phyloP scores from a whole-genome alignment of 92 coral and sea anemone species.

The Zoanthus sociatus region DNA sequence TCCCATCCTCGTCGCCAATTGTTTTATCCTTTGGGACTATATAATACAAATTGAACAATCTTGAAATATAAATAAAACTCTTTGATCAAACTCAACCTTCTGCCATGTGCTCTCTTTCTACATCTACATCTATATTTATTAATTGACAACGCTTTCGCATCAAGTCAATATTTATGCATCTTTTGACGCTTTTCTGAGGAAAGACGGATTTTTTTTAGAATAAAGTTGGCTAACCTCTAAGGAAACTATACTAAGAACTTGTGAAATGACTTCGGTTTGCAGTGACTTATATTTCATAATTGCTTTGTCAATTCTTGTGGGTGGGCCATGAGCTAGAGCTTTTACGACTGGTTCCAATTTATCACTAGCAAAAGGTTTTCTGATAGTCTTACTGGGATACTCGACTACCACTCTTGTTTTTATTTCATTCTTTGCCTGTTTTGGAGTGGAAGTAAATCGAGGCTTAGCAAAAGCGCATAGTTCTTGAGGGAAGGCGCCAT shows the following conservation, averaged over 20 bases:
- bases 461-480: constrained; percentile 43
- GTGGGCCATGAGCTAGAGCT: constrained; percentile 21
- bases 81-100: no score
- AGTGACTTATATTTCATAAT: constrained; percentile 49
- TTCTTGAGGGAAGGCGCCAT: constrained; percentile 25
- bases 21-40: background rate
- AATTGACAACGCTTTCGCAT: no score
- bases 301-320: constrained; percentile 52
- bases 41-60: no score
- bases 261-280: constrained; percentile 24
- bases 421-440: constrained; percentile 44
- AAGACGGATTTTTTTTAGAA: constrained; percentile 52
- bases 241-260: constrained; percentile 26
- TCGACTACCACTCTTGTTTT: constrained; percentile 47
- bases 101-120: no score
- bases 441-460: constrained; percentile 34
- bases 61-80: no score
- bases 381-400: constrained; percentile 53
- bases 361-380: constrained; percentile 49
- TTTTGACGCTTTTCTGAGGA: constrained; percentile 30
- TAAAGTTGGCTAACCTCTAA: constrained; percentile 24
- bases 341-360: constrained; percentile 53
- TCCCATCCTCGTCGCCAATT: constrained; percentile 41
- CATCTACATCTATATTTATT: no score
- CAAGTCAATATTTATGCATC: no score